Evolutionary conservation across 2,113 vertebrate species (phyloP).

Genomic region (Tympanuchus pallidicinctus): DNA sequence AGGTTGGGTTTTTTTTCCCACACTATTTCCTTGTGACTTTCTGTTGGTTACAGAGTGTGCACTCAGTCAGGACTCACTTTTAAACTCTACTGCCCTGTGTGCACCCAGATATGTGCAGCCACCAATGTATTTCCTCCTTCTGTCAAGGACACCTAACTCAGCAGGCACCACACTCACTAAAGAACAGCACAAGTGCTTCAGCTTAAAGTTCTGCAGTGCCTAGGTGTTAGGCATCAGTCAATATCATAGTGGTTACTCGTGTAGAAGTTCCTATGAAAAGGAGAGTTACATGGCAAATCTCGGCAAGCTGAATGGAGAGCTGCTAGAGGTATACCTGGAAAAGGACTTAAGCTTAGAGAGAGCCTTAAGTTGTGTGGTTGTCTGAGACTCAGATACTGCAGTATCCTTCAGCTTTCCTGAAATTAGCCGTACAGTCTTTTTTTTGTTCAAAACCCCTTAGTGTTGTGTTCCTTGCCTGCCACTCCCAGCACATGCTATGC

Average conservation of each 20-base stretch:
- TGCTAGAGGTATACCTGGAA: neutral
- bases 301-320: neutral
- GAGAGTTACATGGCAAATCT: neutral
- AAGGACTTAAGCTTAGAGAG: neutral
- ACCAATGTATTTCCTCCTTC: neutral
- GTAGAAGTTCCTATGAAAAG: neutral
- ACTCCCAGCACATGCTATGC: slow-evolving; percentile 17
- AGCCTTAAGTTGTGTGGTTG: neutral
- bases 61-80: neutral
- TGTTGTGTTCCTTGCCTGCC: slow-evolving; percentile 8
- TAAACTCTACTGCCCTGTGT: neutral
- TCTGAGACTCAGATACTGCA: neutral
- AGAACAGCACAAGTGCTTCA: neutral
- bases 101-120: neutral
- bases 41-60: neutral
- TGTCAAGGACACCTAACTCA: neutral
- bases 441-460: neutral
- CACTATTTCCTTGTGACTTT: neutral
- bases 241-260: neutral
- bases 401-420: neutral
- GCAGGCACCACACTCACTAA: neutral
- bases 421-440: neutral
- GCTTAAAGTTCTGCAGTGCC: neutral
- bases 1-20: neutral
- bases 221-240: neutral